Evolutionary conservation across 2,888 invertebrate species (phyloP), one percentile per base, ranked within the genome.

Genomic region (Elmis aenea): DNA sequence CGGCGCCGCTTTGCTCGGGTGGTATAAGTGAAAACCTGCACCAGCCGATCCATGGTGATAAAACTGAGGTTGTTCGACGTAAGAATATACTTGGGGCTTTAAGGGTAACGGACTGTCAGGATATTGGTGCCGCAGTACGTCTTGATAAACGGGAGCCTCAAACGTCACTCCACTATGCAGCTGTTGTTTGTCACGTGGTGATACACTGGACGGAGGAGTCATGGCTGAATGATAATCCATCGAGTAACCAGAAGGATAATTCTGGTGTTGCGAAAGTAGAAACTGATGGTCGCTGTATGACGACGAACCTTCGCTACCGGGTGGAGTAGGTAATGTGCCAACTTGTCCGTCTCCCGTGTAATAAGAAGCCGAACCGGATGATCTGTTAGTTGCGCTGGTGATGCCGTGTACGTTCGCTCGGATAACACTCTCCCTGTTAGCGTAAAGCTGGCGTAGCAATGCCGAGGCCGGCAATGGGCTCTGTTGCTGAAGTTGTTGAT

Each of bases 181-280:
- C 53, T 81, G 82, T 54, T 79, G 85, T 53, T 82, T 90, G 59
- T 94, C 94, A 42, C 93, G 76, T 0, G 95, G 94, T 3, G 94
- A 94, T 1, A 94, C 94, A 2, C 94, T 94, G n/a, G 92, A 91
- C 31, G 95, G 95, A 32, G 94, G 94, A 3, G 94, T 94, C 89
- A 95, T 94, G 27, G 91, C 90, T 22, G 90, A 85, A 65, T 93
- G 93, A 58, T 90, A 90, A 58, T 89, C 89, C 46, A 83, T 84
- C 39, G 75, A 71, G 53, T 81, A 81, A 39, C 71, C 66, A 70
- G 57, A 76, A 70, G 58, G 76, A 75, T 53, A 81, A 73, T 75
- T 76, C 51, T 76, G 76, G 16, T 73, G 68, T 50, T 76, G 75
- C 18, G 75, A 63, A 34, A 69, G 51, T 33, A 77, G 62, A 51